These are phyloP conservation scores for Caenorhabditis panamensis DNA, from an alignment of 2,888 invertebrate genomes.

Conservation along the genomic window DNA sequence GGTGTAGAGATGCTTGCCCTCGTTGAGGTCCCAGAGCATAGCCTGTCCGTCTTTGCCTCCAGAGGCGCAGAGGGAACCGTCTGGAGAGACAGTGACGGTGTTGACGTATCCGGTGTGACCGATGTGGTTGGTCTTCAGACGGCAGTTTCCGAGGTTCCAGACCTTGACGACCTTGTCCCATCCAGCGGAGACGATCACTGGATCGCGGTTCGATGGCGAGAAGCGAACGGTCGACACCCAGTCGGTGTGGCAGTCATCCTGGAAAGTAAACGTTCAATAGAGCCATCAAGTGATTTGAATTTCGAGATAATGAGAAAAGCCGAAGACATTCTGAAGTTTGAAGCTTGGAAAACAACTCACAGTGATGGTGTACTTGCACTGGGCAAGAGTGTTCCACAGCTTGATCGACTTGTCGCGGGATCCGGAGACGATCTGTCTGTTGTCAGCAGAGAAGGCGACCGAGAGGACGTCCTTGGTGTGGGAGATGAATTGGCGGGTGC, in stretches of 20 bases:
- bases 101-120: constrained; percentile 98
- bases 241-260: constrained; percentile 91
- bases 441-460: constrained; percentile 99
- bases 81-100: constrained; percentile 98
- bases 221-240: constrained; percentile 99
- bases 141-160: constrained; percentile 99
- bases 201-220: constrained; percentile 97
- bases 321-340: no score
- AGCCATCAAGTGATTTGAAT: no score
- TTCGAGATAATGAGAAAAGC: no score
- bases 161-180: constrained; percentile 93
- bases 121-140: constrained; percentile 96
- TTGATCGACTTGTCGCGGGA: constrained; percentile 99
- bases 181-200: constrained; percentile 97
- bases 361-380: constrained; percentile 99
- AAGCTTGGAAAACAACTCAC: constrained; percentile 79
- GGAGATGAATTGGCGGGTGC: constrained; percentile 97
- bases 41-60: constrained; percentile 97
- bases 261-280: no score
- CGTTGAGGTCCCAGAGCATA: constrained; percentile 99
- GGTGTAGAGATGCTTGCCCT: constrained; percentile 98
- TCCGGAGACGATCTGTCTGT: constrained; percentile 99
- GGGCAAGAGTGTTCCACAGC: constrained; percentile 98
- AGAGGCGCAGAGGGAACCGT: constrained; percentile 99
- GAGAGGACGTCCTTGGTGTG: constrained; percentile 99